These are phyloP conservation scores for Sparidentex hasta DNA, from an alignment of 2,797 vertebrate genomes.

Conservation along the genomic window DNA sequence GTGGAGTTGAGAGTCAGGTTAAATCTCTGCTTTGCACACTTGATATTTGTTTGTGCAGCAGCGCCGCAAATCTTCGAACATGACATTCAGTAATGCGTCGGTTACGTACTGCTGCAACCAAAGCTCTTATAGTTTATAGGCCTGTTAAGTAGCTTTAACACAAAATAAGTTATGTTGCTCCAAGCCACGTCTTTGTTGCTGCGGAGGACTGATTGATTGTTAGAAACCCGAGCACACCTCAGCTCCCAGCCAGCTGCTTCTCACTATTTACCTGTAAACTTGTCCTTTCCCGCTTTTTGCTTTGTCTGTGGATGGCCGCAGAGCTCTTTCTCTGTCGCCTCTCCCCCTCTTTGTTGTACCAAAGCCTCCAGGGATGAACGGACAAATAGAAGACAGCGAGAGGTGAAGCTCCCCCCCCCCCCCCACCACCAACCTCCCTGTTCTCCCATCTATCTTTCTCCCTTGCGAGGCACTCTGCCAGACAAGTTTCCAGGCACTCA, in stretches of 20 bases:
- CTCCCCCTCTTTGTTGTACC: constrained; percentile 75
- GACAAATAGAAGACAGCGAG: constrained; percentile 79
- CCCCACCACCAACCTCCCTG: constrained; percentile 31
- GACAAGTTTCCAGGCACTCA: constrained; percentile 81
- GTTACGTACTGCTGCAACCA: constrained; percentile 25
- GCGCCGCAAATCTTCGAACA: constrained; percentile 43
- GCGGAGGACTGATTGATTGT: constrained; percentile 58
- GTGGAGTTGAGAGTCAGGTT: constrained; percentile 65
- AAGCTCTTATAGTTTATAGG: constrained; percentile 30
- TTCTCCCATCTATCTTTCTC: constrained; percentile 70
- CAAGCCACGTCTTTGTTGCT: constrained; percentile 55
- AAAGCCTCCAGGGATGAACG: constrained; percentile 79
- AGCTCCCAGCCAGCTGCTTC: constrained; percentile 68
- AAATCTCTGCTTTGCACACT: constrained; percentile 51
- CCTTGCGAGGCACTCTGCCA: constrained; percentile 74
- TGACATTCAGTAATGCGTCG: constrained; percentile 34
- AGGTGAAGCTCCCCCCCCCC: constrained; percentile 67
- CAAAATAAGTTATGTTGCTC: constrained; percentile 18
- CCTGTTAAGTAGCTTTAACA: constrained; percentile 32
- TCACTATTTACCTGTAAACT: constrained; percentile 81
- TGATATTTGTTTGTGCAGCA: constrained; percentile 54
- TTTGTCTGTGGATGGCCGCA: constrained; percentile 70
- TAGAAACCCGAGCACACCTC: constrained; percentile 67
- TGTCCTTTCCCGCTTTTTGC: constrained; percentile 70
- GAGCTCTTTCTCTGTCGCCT: constrained; percentile 59